Conservation (phyloP, 2,113 vertebrate species). For the Cavia aperea region DNA sequence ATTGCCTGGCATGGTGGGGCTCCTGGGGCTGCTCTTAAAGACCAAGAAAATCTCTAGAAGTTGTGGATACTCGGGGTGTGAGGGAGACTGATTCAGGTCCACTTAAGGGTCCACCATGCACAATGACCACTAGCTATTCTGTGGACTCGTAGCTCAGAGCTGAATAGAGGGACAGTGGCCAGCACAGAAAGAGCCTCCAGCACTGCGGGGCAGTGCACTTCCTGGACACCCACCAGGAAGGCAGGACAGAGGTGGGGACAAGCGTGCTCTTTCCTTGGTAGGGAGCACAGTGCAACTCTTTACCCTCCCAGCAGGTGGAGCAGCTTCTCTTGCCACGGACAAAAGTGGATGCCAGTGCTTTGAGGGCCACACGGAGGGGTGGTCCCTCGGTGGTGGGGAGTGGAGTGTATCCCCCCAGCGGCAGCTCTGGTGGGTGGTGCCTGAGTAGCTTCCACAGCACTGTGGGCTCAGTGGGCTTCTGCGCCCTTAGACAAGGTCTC, state of each 20-base stretch:
- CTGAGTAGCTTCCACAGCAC: fast-evolving
- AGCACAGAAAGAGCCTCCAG: background rate
- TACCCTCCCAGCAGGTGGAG: background rate
- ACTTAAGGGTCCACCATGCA: background rate
- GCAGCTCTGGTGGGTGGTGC: background rate
- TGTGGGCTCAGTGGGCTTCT: background rate
- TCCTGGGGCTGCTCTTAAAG: background rate
- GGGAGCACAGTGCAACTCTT: background rate
- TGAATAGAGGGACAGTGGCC: no score
- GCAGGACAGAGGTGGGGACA: no score
- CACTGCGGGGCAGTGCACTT: background rate
- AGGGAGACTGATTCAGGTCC: background rate
- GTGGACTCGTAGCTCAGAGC: background rate
- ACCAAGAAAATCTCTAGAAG: background rate
- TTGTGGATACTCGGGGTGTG: background rate
- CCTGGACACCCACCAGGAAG: background rate
- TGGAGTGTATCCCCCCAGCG: no score
- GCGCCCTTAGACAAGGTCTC: background rate
- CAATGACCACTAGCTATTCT: background rate
- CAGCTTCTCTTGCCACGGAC: background rate
- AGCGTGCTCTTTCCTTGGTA: no score
- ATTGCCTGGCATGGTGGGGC: background rate
- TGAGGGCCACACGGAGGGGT: no score
- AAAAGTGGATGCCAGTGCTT: background rate
- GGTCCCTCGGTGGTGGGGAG: background rate